A percentile compares a stretch with the other conserved stretches of the same genome.
phyloP scores from a whole-genome alignment of 2,797 vertebrate genomes.

The Scolopax rusticola region DNA sequence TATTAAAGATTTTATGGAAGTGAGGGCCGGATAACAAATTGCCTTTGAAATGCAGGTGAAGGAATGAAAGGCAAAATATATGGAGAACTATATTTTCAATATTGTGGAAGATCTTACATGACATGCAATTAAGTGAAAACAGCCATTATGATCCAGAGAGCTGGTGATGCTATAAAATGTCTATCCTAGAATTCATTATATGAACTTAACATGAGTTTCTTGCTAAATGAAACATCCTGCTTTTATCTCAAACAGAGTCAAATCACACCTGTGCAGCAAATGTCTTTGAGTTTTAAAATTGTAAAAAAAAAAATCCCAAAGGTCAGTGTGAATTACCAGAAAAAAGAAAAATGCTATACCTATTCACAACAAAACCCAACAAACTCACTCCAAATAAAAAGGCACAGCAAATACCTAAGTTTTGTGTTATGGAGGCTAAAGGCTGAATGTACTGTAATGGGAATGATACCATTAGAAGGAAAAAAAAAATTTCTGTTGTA shows the following conservation, averaged over 20 bases:
- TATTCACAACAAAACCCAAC: not conserved
- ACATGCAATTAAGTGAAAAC: constrained; percentile 6
- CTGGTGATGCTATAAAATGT: not conserved
- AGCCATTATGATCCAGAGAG: not conserved
- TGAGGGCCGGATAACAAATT: not conserved
- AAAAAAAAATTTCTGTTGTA: not conserved
- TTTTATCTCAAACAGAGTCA: not conserved
- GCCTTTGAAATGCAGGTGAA: not conserved
- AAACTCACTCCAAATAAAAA: not conserved
- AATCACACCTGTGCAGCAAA: not conserved
- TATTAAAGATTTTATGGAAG: not conserved
- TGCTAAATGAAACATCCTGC: not conserved
- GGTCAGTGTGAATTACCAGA: not conserved
- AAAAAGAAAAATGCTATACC: not conserved
- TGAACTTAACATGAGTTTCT: not conserved
- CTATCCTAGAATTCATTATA: not conserved
- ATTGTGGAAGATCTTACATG: not conserved
- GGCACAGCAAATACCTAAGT: not conserved
- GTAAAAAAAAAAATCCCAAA: not conserved
- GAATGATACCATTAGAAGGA: not conserved
- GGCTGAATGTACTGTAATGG: not conserved
- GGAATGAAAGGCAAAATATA: constrained; percentile 24
- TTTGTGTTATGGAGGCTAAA: not conserved
- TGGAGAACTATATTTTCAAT: not conserved
- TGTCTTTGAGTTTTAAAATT: not conserved